Conservation (phyloP, 2,888 invertebrate species). For the Dendrolimus houi region DNA sequence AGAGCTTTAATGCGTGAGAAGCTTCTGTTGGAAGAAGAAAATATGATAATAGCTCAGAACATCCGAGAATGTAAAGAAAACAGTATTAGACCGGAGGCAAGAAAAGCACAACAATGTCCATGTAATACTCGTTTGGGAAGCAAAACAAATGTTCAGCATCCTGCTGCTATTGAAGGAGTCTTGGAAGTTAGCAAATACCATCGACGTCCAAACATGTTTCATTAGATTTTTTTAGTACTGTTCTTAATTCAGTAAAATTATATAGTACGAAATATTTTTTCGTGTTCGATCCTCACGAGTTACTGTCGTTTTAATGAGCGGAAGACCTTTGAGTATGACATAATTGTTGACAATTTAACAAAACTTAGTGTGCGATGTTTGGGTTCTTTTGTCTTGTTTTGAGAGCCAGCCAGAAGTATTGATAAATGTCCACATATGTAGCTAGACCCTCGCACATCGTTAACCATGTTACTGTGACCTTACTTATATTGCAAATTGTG, state of each 20-base stretch:
- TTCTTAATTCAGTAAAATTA: slow-evolving; percentile 11
- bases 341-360: slow-evolving; percentile 1
- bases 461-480: slow-evolving; percentile 60
- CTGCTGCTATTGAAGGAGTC: slow-evolving; percentile 43
- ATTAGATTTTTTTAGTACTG: background rate
- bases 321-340: background rate
- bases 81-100: slow-evolving; percentile 22
- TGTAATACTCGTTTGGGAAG: slow-evolving; percentile 21
- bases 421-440: background rate
- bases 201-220: slow-evolving; percentile 2
- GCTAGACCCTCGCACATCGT: slow-evolving; percentile 31
- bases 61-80: slow-evolving; percentile 31
- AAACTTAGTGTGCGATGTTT: slow-evolving; percentile 13
- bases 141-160: slow-evolving; percentile 17
- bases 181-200: slow-evolving; percentile 37
- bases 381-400: slow-evolving; percentile 24
- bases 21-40: slow-evolving; percentile 46
- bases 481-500: slow-evolving; percentile 25
- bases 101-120: slow-evolving; percentile 24
- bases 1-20: slow-evolving; percentile 55
- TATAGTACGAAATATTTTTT: slow-evolving; percentile 11
- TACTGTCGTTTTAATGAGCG: background rate
- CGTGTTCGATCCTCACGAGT: slow-evolving; percentile 14
- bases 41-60: slow-evolving; percentile 30
- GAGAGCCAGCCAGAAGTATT: slow-evolving; percentile 23